Conservation (phyloP, 2,113 vertebrate species). For the Lathamus discolor region DNA sequence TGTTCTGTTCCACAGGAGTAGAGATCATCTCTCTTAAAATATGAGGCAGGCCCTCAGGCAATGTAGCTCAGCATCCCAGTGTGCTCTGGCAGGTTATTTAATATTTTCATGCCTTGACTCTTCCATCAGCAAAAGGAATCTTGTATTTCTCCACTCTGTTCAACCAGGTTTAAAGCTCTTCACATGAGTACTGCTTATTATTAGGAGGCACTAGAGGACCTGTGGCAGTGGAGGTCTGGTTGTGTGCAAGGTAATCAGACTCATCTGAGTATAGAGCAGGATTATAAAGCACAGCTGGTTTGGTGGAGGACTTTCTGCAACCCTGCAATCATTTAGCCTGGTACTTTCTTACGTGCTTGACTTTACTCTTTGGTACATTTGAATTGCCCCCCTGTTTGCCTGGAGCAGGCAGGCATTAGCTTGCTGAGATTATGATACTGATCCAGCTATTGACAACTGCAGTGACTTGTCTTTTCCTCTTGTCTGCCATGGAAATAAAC, state of each 20-base stretch:
- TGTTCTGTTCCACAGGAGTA: neutral
- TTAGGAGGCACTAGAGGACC: neutral
- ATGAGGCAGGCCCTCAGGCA: neutral
- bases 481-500: neutral
- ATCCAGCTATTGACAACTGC: neutral
- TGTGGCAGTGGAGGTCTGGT: neutral
- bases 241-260: neutral
- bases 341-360: neutral
- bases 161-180: neutral
- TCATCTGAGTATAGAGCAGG: neutral
- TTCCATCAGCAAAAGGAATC: neutral
- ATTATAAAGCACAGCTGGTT: accelerated
- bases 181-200: neutral
- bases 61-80: neutral
- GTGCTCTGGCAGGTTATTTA: slow-evolving; percentile 28
- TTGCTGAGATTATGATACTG: neutral
- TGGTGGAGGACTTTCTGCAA: neutral
- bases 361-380: neutral
- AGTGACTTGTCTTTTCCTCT: neutral
- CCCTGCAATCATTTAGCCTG: neutral
- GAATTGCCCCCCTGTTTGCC: neutral
- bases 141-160: neutral
- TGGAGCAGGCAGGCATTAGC: neutral
- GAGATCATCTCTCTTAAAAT: neutral
- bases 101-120: neutral